Base-by-base conservation (phyloP, 2,113 vertebrate genomes). In the Dicaeum eximium region DNA sequence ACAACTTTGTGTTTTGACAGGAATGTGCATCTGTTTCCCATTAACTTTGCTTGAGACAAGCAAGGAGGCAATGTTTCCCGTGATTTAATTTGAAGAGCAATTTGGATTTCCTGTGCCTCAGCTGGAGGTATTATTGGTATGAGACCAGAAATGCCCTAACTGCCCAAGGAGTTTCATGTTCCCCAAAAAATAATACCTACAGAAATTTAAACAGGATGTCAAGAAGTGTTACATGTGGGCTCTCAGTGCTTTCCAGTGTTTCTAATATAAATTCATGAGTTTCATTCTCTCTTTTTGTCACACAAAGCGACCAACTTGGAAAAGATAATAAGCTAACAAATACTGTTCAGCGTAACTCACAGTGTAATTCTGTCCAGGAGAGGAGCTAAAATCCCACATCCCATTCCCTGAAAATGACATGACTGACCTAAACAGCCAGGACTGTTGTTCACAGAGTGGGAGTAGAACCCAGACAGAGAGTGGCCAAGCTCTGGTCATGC, bases 1-100 rank as follows among this genome's bases (percentile, higher is more conserved):
- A 72, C 86, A 97, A 54, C 22, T 61, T 60, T 56, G 20, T 66
- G 42, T 80, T 95, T 94, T 94, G 57, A 81, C 61, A 90, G 40
- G 91, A 93, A 53, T 50, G 82, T 96, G 70, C 90, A 95, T 97
- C 97, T 98, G 98, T 95, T 97, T 98, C 92, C 72, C 92, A 95
- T 98, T 97, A 98, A 88, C 69, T 85, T 61, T 85, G 30, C 56
- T 83, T 69, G 90, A 97, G 93, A 96, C 82, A 89, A 95, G 90
- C 57, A 88, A 88, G 57, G 81, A 90, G 84, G 93, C 50, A 75
- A 92, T 78, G 54, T 93, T 97, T 97, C 93, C 94, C 18, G 37
- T 91, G 88, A 91, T 93, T 97, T 95, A 97, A 97, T 96, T 97
- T 96, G 85, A 97, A 96, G 87, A 96, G 86, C 81, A 93, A 82